Evolutionary conservation across 1,140 invertebrate genomes (phyloP), one percentile per base, ranked within the genome.

Genomic region (Yoshiicerus persimilis): DNA sequence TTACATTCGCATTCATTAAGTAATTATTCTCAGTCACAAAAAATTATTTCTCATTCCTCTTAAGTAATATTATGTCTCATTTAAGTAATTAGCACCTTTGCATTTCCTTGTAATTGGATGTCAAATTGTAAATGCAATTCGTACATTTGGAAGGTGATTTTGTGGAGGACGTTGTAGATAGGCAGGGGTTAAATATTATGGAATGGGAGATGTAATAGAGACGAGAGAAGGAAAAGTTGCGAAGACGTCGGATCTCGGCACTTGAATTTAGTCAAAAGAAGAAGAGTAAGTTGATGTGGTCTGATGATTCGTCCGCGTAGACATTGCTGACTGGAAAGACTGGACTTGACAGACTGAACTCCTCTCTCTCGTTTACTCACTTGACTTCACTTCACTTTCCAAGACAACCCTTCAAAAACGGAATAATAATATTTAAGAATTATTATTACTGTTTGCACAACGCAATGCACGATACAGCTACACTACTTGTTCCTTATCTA

Each of bases 381-480:
- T 70, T 70, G 11, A 70, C 66, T 70, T 70, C 66, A 70, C 66
- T 30, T 80, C 34, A 80, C 75, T 80, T 80, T n/a, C 75, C 27
- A 36, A 80, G 75, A 80, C 75, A 80, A n/a, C 16, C 75, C 20
- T 80, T 80, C 75, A n/a, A 38, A 80, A 80, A 80, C 25, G 25
- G 66, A 70, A 70, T 70, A 70, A 70, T 70, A 70, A 70, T 80
- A n/a, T 80, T 80, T n/a, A 36, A 80, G 32, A 80, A 80, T 80
- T 80, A 70, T 70, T 70, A 70, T 70, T 80, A 36, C 38, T 80
- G 32, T 80, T 80, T 80, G 75, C 30, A 80, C 75, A 80, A 80
- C 20, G 32, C 30, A 77, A 77, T 34, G 32, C 13, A 38, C 38
- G 11, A 80, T 23, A 80, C 11, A 20, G 27, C 75, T 36, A n/a